A percentile compares a stretch with the other conserved stretches of the same genome.
Conservation (phyloP, 2,797 vertebrate species). For the Botia almorhae region DNA sequence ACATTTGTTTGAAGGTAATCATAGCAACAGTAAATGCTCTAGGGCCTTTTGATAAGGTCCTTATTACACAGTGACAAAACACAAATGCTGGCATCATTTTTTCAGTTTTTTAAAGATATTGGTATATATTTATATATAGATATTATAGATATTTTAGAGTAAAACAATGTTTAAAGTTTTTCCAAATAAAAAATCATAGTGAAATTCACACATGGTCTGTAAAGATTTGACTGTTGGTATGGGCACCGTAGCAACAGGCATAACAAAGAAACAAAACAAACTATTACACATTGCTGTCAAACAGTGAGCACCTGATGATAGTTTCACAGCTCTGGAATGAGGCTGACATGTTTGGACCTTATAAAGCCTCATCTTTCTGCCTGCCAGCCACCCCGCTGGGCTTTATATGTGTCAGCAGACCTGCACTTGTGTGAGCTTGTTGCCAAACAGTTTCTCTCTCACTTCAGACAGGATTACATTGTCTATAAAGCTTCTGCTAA, state of each 20-base stretch:
- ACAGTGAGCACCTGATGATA: background rate
- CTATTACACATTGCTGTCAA: background rate
- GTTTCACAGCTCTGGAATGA: background rate
- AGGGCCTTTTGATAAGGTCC: no score
- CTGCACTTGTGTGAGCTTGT: background rate
- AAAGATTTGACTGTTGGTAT: background rate
- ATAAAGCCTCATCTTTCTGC: slow-evolving; percentile 16
- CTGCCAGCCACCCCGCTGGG: background rate
- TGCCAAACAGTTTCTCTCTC: slow-evolving; percentile 7
- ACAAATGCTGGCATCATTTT: no score
- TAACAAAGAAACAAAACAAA: background rate
- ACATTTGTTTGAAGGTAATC: no score
- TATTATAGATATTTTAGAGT: no score
- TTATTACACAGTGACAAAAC: no score
- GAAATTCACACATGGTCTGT: background rate
- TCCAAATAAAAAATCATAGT: background rate
- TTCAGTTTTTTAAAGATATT: no score
- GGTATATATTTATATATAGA: no score
- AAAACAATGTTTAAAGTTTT: background rate
- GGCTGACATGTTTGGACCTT: slow-evolving; percentile 1
- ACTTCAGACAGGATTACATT: slow-evolving; percentile 23
- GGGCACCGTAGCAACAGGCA: background rate
- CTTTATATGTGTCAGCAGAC: background rate
- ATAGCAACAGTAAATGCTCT: no score
- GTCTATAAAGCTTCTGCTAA: slow-evolving; percentile 6